These are phyloP conservation scores for Pao palembangensis DNA, from an alignment of 2,113 vertebrate genomes.

Conservation along the genomic window DNA sequence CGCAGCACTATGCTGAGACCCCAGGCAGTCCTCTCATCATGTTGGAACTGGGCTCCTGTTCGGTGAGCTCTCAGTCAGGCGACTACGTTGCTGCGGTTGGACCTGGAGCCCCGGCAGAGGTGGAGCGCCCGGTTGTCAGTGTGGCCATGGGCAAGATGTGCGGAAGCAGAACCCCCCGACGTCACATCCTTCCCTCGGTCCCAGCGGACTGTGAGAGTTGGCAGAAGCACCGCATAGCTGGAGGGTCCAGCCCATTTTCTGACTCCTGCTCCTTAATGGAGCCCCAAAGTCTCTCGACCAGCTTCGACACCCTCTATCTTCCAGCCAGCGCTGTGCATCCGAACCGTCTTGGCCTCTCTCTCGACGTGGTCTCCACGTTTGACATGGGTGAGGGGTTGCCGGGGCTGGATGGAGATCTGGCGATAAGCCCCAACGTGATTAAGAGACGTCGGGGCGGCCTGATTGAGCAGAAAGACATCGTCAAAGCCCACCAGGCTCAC, in stretches of 20 bases:
- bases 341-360: conserved; percentile 58
- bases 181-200: conserved; percentile 70
- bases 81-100: conserved; percentile 64
- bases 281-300: conserved; percentile 73
- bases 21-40: conserved; percentile 70
- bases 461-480: conserved; percentile 93
- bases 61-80: conserved; percentile 72
- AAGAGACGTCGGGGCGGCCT: conserved; percentile 89
- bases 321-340: conserved; percentile 59
- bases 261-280: conserved; percentile 76
- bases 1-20: conserved; percentile 84
- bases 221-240: conserved; percentile 78
- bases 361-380: conserved; percentile 67
- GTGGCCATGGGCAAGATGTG: conserved; percentile 37
- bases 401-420: conserved; percentile 71
- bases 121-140: conserved; percentile 52
- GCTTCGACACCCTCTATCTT: conserved; percentile 78
- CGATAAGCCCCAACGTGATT: conserved; percentile 86
- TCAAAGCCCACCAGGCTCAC: conserved; percentile 93
- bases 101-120: conserved; percentile 16
- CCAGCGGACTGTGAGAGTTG: conserved; percentile 81
- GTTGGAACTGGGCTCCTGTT: conserved; percentile 83
- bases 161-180: conserved; percentile 49
- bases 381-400: conserved; percentile 51
- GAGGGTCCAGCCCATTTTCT: conserved; percentile 60